Base-by-base conservation (phyloP, 2,888 invertebrate genomes). In the Ennomos fuscantarius region DNA sequence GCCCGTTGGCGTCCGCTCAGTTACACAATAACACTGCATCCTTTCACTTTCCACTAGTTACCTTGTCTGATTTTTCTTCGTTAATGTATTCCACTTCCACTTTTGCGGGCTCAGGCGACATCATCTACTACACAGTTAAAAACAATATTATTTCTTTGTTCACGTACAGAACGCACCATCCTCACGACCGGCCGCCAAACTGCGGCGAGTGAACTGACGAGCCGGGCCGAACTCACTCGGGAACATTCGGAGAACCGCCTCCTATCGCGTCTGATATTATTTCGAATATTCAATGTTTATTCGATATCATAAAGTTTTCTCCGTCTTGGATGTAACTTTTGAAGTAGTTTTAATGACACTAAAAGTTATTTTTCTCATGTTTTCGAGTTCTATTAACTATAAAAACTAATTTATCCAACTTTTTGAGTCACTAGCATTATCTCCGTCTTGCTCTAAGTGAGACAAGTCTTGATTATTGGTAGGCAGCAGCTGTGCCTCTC, bases 401-500 rank as follows among this genome's bases (percentile, higher is more conserved):
- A 44, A 58, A 6, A 9, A 24, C 1, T 33, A 12, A 37, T 31
- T 48, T 65, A 70, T 65, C 39, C 54, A 52, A 47, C 37, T 66
- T 62, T 76, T 74, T 66, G 35, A 41, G 68, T 77, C 62, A 58
- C 62, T 64, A 60, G 56, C 65, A 70, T 47, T 85, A 78, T 82
- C 77, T 78, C 90, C 69, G 63, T 91, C 89, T 87, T 89, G 47
- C 78, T 91, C 86, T 80, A 68, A 68, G 72, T 58, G 69, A 78
- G 84, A 87, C 86, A 83, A 81, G 87, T 91, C 89, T 91, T 90
- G 91, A 91, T 92, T 92, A 92, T 92, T 92, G 92, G 92, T 92
- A 92, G 92, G 92, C 89, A 92, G 92, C 92, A 92, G 92, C 91
- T 92, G 92, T 87, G 91, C 89, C 91, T 91, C 92, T 92, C 91